Evolutionary conservation across 2,797 vertebrate genomes (phyloP).

Genomic region (Botia almorhae): DNA sequence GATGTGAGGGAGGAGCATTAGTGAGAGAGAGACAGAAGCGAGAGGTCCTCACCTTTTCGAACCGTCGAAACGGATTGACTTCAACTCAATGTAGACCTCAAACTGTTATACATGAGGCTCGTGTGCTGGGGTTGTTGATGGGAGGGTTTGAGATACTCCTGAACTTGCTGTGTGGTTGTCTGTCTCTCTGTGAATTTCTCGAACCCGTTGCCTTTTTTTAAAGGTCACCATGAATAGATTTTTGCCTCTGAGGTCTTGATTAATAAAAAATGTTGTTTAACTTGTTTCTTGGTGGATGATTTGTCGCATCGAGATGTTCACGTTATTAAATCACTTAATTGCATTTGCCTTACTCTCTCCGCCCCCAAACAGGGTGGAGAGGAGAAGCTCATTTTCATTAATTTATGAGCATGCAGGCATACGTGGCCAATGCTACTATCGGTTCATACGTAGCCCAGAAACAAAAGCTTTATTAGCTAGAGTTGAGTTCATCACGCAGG

Average conservation of each 20-base stretch:
- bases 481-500: conserved; percentile 81
- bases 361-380: conserved; percentile 12
- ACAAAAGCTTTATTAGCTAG: conserved; percentile 83
- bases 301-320: conserved; percentile 57
- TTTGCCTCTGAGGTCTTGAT: conserved; percentile 60
- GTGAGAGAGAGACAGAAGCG: conserved; percentile 17
- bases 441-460: conserved; percentile 52
- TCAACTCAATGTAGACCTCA: background rate
- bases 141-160: conserved; percentile 16
- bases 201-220: conserved; percentile 52
- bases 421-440: conserved; percentile 43
- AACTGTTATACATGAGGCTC: background rate
- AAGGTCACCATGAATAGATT: conserved; percentile 69
- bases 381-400: conserved; percentile 51
- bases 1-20: conserved; percentile 29
- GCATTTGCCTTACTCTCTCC: conserved; percentile 36
- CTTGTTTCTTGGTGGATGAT: conserved; percentile 54
- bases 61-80: conserved; percentile 40
- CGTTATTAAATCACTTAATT: conserved; percentile 62
- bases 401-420: conserved; percentile 40
- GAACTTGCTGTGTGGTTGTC: conserved; percentile 31
- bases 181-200: conserved; percentile 32
- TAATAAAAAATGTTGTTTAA: conserved; percentile 59
- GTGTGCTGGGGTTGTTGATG: conserved; percentile 10
- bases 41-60: conserved; percentile 1